Evolutionary conservation across 2,113 vertebrate genomes (phyloP).

Genomic region (Camelus dromedarius): DNA sequence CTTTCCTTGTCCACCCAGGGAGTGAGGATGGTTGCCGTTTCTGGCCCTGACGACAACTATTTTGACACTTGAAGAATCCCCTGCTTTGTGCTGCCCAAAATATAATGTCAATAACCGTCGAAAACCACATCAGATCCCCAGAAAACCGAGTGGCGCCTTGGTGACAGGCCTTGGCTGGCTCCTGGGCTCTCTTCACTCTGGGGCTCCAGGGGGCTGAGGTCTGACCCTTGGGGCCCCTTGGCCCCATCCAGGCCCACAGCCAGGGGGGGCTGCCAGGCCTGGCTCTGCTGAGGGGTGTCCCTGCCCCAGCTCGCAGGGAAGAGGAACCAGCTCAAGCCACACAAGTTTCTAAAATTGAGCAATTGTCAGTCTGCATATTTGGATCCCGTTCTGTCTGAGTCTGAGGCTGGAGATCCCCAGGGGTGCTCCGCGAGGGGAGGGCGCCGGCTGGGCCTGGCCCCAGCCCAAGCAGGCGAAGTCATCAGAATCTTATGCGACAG

Average conservation of each 20-base stretch:
- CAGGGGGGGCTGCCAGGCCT: neutral
- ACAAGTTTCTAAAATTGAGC: neutral
- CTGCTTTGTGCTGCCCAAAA: slow-evolving; percentile 7
- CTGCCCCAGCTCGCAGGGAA: neutral
- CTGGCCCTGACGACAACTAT: neutral
- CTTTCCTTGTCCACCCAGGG: neutral
- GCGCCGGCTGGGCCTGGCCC: neutral
- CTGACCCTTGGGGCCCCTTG: neutral
- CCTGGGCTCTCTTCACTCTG: neutral
- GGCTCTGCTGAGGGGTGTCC: neutral
- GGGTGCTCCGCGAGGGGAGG: neutral
- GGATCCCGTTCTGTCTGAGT: neutral
- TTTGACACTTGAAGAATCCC: slow-evolving; percentile 3
- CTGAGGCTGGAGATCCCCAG: neutral
- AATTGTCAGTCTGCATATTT: neutral
- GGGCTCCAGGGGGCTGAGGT: neutral
- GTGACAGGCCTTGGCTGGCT: neutral
- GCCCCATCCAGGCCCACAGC: neutral
- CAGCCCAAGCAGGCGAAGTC: neutral
- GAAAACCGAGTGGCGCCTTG: neutral
- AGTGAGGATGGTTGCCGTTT: neutral
- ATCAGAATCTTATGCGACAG: neutral
- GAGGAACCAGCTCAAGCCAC: neutral
- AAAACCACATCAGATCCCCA: neutral
- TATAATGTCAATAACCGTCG: neutral